Evolutionary conservation across 1,140 invertebrate species (phyloP).

Genomic region (Papilio dardanus): DNA sequence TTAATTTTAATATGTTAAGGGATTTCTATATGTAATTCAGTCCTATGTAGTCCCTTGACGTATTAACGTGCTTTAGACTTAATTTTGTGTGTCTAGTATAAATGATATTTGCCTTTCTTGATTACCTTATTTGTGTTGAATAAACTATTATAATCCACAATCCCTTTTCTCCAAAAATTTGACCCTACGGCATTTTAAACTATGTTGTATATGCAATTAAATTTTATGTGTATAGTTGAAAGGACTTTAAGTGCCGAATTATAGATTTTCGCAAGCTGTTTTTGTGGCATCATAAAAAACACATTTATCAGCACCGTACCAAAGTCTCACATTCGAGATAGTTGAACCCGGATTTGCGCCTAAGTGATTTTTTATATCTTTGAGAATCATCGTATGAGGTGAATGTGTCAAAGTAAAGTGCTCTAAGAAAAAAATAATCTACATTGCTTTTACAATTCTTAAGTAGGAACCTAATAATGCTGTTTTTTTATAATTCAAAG

Average conservation of each 20-base stretch:
- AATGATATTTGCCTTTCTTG: not conserved
- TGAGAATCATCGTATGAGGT: not conserved
- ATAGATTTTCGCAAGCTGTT: not conserved
- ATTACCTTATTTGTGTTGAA: not conserved
- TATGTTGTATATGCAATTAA: not conserved
- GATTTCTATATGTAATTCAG: not conserved
- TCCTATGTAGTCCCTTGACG: not conserved
- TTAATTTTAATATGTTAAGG: conserved; percentile 12
- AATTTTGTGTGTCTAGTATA: not conserved
- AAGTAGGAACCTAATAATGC: too few species aligned
- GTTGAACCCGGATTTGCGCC: conserved; percentile 22
- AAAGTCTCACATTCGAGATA: conserved; percentile 11
- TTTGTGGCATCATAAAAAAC: conserved; percentile 16
- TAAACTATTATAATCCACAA: too few species aligned
- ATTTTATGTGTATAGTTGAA: not conserved
- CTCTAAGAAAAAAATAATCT: not conserved
- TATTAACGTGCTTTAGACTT: not conserved
- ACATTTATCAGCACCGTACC: conserved; percentile 3
- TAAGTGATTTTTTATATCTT: conserved; percentile 23
- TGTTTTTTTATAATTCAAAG: too few species aligned
- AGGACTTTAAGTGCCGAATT: not conserved
- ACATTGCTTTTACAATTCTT: too few species aligned
- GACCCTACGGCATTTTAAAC: not conserved
- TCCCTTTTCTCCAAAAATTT: too few species aligned
- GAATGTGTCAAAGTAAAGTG: not conserved